These are phyloP conservation scores for Andricus curvator DNA, from an alignment of 2,888 invertebrate genomes.

Conservation along the genomic window DNA sequence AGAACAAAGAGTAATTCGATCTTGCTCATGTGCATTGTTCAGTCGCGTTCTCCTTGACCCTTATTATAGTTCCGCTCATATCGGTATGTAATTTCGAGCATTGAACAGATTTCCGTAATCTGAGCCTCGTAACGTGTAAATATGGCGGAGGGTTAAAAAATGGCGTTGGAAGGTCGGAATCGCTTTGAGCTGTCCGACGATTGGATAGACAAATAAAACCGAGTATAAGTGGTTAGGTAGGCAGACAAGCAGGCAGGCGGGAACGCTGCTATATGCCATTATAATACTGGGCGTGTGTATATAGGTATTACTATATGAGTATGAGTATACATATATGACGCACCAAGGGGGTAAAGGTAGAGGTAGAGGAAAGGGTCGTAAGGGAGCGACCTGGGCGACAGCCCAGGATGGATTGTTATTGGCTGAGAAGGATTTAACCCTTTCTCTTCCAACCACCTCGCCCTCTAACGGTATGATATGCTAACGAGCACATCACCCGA, in stretches of 20 bases:
- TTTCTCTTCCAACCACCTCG: slow-evolving; percentile 57
- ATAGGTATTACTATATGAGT: slow-evolving; percentile 48
- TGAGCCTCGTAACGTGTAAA: slow-evolving; percentile 57
- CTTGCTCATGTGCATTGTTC: slow-evolving; percentile 4
- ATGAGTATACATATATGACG: slow-evolving; percentile 31
- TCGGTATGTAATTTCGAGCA: slow-evolving; percentile 39
- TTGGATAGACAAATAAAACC: slow-evolving; percentile 74
- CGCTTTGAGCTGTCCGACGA: slow-evolving; percentile 74
- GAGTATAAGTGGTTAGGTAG: slow-evolving; percentile 62
- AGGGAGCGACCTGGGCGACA: slow-evolving; percentile 61
- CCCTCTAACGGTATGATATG: slow-evolving; percentile 68
- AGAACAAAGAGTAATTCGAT: slow-evolving; percentile 21
- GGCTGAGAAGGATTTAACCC: slow-evolving; percentile 73
- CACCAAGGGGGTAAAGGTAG: slow-evolving; percentile 15
- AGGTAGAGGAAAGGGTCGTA: slow-evolving; percentile 47
- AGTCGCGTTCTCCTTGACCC: neutral
- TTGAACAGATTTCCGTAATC: slow-evolving; percentile 66
- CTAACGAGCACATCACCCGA: slow-evolving; percentile 72
- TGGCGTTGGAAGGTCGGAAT: slow-evolving; percentile 65
- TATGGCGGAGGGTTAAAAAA: slow-evolving; percentile 62
- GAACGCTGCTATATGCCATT: slow-evolving; percentile 54
- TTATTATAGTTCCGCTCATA: slow-evolving; percentile 35
- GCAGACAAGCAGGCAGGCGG: slow-evolving; percentile 54
- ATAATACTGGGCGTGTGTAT: slow-evolving; percentile 53
- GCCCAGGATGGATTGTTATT: slow-evolving; percentile 73